These are phyloP conservation scores for Philantomba maxwellii DNA, from an alignment of 2,113 vertebrate species.

Conservation along the genomic window DNA sequence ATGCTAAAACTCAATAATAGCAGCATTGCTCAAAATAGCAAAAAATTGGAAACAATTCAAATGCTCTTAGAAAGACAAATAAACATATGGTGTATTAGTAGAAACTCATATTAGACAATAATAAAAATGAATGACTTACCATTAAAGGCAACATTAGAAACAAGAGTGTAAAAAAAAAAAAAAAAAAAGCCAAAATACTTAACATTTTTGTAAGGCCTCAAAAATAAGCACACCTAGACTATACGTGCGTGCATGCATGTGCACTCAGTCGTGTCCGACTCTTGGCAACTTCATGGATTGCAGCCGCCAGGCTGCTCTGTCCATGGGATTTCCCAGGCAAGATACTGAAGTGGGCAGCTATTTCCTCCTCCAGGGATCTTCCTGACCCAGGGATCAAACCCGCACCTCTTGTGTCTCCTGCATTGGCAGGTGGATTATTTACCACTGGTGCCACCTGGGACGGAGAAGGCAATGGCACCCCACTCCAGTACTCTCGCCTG, in stretches of 20 bases:
- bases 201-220: neutral
- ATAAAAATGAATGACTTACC: neutral
- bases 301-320: neutral
- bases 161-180: neutral
- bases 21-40: neutral
- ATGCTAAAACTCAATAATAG: neutral
- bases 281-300: neutral
- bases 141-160: neutral
- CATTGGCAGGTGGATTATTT: neutral
- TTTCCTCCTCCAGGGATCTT: neutral
- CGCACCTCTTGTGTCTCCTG: neutral
- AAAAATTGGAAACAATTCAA: neutral
- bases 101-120: neutral
- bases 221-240: neutral
- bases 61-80: neutral
- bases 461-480: too few species aligned
- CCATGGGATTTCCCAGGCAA: neutral
- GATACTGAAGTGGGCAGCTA: neutral
- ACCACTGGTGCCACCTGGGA: neutral
- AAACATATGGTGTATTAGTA: neutral
- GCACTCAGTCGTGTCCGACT: neutral
- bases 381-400: neutral
- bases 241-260: fast-evolving
- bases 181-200: neutral
- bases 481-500: too few species aligned